Evolutionary conservation across 2,888 invertebrate genomes (phyloP).

Genomic region (Orthosia incerta): DNA sequence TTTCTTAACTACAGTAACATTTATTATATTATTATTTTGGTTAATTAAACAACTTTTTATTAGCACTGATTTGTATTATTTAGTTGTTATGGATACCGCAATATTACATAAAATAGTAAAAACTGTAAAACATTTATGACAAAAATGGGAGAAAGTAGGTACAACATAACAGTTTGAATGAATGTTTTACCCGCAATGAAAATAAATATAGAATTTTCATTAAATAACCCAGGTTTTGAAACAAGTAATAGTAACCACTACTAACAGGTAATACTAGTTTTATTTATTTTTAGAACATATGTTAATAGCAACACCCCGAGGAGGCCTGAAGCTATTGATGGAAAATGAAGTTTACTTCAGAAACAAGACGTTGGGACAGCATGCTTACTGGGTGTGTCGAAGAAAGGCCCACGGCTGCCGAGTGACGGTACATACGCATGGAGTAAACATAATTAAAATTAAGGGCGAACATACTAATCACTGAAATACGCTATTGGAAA

Average conservation of each 20-base stretch:
- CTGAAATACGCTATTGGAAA: conserved; percentile 6
- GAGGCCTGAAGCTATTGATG: conserved; percentile 49
- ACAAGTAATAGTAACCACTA: neutral
- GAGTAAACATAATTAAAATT: conserved; percentile 56
- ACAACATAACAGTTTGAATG: neutral
- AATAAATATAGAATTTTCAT: neutral
- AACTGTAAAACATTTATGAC: too few relatives aligned
- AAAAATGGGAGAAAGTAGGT: neutral
- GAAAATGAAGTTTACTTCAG: conserved; percentile 32
- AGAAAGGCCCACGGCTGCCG: conserved; percentile 61
- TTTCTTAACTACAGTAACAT: neutral
- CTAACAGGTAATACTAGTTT: conserved; percentile 8
- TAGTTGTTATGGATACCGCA: neutral
- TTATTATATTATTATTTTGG: neutral
- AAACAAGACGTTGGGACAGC: conserved; percentile 46
- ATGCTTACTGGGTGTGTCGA: conserved; percentile 65
- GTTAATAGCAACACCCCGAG: conserved; percentile 42
- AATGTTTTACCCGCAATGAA: neutral
- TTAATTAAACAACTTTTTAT: conserved; percentile 5
- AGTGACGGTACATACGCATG: conserved; percentile 65
- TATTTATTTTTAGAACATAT: conserved; percentile 33
- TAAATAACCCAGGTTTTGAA: neutral
- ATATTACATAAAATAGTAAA: neutral
- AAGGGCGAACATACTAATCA: conserved; percentile 59
- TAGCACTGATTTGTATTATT: neutral